phyloP scores from a whole-genome alignment of 1,140 invertebrate species.

The Plutomurus gul region DNA sequence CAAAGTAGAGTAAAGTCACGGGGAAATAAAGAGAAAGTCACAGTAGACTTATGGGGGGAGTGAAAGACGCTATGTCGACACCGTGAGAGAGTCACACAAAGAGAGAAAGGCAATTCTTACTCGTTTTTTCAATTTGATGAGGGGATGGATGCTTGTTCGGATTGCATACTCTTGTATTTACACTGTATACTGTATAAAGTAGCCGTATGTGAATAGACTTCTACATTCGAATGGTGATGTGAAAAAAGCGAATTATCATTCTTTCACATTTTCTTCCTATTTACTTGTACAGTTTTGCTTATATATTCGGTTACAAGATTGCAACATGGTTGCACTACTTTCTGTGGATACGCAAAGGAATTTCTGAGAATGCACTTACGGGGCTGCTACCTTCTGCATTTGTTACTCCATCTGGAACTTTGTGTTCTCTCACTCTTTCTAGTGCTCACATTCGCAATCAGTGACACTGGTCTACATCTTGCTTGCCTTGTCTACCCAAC shows the following conservation, averaged over 20 bases:
- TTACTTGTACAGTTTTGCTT: background rate
- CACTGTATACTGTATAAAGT: too few species aligned
- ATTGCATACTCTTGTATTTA: too few species aligned
- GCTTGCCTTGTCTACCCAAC: background rate
- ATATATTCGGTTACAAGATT: too few species aligned
- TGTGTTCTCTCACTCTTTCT: too few species aligned
- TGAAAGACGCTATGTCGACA: background rate
- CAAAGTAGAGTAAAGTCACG: background rate
- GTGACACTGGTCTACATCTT: too few species aligned
- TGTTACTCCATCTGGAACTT: too few species aligned
- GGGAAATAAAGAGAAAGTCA: background rate
- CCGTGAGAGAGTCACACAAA: background rate
- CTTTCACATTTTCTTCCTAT: background rate
- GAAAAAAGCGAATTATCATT: background rate
- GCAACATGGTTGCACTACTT: too few species aligned
- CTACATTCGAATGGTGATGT: background rate
- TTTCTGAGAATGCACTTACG: background rate
- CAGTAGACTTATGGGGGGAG: background rate
- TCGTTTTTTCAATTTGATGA: slow-evolving; percentile 22
- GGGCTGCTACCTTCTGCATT: background rate
- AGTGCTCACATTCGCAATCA: too few species aligned
- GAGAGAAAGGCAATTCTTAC: background rate
- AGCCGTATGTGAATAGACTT: background rate
- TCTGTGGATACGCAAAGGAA: too few species aligned
- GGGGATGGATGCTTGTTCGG: slow-evolving; percentile 1